Evolutionary conservation across 2,113 vertebrate genomes (phyloP).

Genomic region (Fulmarus glacialis): DNA sequence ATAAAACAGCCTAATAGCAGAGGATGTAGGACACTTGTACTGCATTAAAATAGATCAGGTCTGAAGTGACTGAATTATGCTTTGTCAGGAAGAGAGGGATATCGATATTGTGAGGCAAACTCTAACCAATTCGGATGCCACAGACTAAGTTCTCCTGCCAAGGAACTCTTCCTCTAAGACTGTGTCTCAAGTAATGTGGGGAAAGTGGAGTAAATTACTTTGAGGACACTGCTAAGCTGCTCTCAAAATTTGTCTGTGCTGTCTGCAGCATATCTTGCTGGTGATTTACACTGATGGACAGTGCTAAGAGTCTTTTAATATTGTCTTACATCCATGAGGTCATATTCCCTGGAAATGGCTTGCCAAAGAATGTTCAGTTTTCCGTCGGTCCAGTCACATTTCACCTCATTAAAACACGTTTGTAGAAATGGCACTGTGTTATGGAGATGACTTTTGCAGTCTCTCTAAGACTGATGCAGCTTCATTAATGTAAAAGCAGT

Average conservation of each 20-base stretch:
- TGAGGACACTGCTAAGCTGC: background rate
- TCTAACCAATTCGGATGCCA: background rate
- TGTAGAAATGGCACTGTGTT: background rate
- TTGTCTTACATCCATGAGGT: background rate
- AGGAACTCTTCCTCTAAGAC: background rate
- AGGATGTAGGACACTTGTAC: background rate
- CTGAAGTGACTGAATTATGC: background rate
- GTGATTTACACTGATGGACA: background rate
- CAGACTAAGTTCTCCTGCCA: background rate
- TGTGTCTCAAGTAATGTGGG: background rate
- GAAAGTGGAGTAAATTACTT: background rate
- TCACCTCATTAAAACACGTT: fast-evolving
- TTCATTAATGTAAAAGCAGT: background rate
- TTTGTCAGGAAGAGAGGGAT: background rate
- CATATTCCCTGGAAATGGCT: background rate
- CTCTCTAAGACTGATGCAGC: background rate
- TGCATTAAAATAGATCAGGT: slow-evolving; percentile 14
- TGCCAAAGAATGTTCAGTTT: background rate
- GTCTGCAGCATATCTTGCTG: background rate
- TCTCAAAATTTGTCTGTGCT: background rate
- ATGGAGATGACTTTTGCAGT: too few species aligned
- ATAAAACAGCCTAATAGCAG: slow-evolving; percentile 29
- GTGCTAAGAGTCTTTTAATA: background rate
- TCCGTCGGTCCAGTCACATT: background rate
- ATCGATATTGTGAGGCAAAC: background rate